Evolutionary conservation across 2,113 vertebrate species (phyloP).

Genomic region (Chamaea fasciata): DNA sequence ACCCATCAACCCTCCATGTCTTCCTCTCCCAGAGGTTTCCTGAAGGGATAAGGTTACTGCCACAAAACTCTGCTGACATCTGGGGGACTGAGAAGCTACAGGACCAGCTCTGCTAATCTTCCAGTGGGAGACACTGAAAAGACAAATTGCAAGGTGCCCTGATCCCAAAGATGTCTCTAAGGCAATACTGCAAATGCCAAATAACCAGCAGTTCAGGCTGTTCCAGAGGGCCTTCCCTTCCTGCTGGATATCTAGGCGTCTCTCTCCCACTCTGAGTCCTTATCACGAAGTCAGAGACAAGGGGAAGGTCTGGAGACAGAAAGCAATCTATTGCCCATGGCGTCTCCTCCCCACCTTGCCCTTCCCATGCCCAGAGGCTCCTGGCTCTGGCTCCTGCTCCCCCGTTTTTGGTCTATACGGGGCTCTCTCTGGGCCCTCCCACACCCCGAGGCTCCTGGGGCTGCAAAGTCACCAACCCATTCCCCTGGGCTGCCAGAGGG

Average conservation of each 20-base stretch:
- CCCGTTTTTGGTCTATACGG: fast-evolving
- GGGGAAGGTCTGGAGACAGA: not conserved
- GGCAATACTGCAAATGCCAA: not conserved
- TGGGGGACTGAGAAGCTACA: not conserved
- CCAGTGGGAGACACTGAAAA: not conserved
- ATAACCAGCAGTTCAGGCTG: not conserved
- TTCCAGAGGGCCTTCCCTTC: not conserved
- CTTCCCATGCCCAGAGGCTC: fast-evolving
- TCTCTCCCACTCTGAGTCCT: not conserved
- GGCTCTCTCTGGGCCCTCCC: not conserved
- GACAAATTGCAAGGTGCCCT: not conserved
- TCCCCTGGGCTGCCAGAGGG: not conserved
- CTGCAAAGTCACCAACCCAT: not conserved
- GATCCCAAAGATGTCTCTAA: not conserved
- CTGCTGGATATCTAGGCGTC: fast-evolving
- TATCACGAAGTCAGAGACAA: not conserved
- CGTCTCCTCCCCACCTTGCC: fast-evolving
- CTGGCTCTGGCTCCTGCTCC: not conserved
- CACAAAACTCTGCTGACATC: not conserved
- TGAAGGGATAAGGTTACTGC: not conserved
- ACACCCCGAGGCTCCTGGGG: not conserved
- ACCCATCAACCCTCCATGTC: not conserved
- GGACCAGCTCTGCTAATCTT: not conserved
- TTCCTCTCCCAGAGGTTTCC: not conserved
- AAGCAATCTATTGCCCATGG: not conserved